Conservation (phyloP, 2,113 vertebrate species). For the Calyptomena viridis region DNA sequence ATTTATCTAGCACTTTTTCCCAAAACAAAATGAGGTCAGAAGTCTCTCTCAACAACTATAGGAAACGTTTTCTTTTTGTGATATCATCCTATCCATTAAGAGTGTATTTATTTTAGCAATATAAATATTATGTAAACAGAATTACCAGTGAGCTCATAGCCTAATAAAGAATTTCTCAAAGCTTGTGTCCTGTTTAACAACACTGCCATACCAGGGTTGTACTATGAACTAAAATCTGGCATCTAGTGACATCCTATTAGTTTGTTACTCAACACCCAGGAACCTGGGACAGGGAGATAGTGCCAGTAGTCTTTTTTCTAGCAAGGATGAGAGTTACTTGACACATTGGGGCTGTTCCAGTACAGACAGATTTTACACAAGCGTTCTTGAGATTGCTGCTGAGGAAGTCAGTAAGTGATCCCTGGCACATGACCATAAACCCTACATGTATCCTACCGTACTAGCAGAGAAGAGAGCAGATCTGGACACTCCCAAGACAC, state of each 20-base stretch:
- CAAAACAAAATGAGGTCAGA: not conserved
- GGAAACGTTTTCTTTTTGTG: not conserved
- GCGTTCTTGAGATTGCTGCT: not conserved
- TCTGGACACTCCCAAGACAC: not conserved
- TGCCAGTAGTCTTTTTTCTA: not conserved
- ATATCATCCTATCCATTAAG: not conserved
- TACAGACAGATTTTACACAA: not conserved
- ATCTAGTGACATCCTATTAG: not conserved
- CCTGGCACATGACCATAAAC: not conserved
- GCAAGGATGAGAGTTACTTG: not conserved
- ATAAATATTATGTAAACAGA: not conserved
- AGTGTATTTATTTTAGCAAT: not conserved
- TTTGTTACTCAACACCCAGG: not conserved
- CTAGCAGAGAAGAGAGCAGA: not conserved
- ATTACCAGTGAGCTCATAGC: not conserved
- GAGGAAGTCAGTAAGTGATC: not conserved
- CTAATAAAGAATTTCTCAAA: not conserved
- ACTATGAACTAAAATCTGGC: not conserved
- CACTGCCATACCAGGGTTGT: not conserved
- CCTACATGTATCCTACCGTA: rapidly evolving
- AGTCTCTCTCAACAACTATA: not conserved
- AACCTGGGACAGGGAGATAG: not conserved
- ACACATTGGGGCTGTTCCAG: not conserved
- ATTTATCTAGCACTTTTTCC: not conserved
- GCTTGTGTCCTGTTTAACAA: not conserved